Percentiles rank a stretch among this genome's conserved stretches.
Conservation (phyloP, 2,888 invertebrate species). For the Galeruca laticollis region DNA sequence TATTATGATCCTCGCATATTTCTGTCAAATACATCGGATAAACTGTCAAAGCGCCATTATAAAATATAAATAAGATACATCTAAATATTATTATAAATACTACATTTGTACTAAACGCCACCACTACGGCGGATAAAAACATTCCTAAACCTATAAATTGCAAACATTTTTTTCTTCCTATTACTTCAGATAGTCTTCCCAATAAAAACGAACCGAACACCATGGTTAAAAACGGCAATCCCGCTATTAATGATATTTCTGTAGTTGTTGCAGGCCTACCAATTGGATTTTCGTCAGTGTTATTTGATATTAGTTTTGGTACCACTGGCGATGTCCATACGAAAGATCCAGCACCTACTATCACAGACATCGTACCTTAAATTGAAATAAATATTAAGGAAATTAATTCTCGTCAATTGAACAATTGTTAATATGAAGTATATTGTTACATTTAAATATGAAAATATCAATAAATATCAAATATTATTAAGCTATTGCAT, state of each 20-base stretch:
- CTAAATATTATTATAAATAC: conserved; percentile 23
- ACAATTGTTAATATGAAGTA: too few species aligned
- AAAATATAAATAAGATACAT: conserved; percentile 28
- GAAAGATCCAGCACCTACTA: conserved; percentile 21
- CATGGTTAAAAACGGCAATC: conserved; percentile 43
- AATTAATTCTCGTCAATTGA: too few species aligned
- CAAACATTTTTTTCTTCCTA: conserved; percentile 76
- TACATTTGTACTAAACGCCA: conserved; percentile 42
- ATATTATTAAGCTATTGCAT: too few species aligned
- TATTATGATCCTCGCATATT: conserved; percentile 40
- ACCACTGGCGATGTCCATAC: conserved; percentile 51
- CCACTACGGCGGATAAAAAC: conserved; percentile 64
- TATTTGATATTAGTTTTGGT: conserved; percentile 41
- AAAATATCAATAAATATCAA: too few species aligned
- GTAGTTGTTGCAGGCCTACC: conserved; percentile 33
- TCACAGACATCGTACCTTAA: conserved; percentile 16
- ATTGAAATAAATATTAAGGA: background rate
- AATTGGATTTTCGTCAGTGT: conserved; percentile 45
- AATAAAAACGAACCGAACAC: conserved; percentile 44
- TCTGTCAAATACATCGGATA: conserved; percentile 33
- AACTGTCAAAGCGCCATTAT: conserved; percentile 18
- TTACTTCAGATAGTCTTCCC: conserved; percentile 35
- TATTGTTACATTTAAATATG: too few species aligned
- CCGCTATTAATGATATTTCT: conserved; percentile 48
- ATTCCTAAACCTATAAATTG: conserved; percentile 74